Evolutionary conservation across 1,140 invertebrate genomes (phyloP), one percentile per base, ranked within the genome.

Genomic region (Holcopasites calliopsidis): DNA sequence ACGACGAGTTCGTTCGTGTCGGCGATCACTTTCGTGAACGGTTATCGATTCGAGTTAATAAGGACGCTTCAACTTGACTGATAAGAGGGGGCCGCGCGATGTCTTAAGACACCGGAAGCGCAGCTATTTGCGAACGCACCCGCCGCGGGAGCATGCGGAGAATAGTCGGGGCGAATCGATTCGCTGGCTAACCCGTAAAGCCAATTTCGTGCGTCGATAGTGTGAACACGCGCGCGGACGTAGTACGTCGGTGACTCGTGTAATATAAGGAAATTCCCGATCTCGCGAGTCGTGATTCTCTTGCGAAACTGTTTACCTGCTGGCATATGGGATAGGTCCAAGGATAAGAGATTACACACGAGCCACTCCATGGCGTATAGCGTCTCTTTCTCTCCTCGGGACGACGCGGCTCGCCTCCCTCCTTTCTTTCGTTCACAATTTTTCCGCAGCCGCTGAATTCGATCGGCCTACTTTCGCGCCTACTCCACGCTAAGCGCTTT

Each of bases 271-370:
- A 88, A 90, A 90, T 88, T 87, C 82, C 81, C 82, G 85, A 87
- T 88, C 79, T 82, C 80, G 79, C 74, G 65, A 64, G 40, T 54
- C 68, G 49, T 78, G 84, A 86, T 75, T 87, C 79, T 85, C 83
- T 90, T 90, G 88, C 89, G 88, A 90, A 90, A 90, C 79, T 89
- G 88, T 89, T 89, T 89, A 89, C 86, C 85, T 79, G 80, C 54
- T 78, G 82, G 74, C 79, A 68, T 44, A 60, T 79, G 82, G 84
- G 85, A 88, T 88, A 86, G 80, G 84, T 82, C 84, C 85, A 88
- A 89, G 89, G 88, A 89, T 90, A 89, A 89, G 88, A 80, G 82
- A 89, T 75, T 68, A 75, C 73, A n/a, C n/a, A 75, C 52, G 64
- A 57, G 23, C 31, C 62, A 49, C 72, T 21, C 23, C 21, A 16